Evolutionary conservation across 2,888 invertebrate species (phyloP), one percentile per base, ranked within the genome.

Genomic region (Drosophila setosimentum): DNA sequence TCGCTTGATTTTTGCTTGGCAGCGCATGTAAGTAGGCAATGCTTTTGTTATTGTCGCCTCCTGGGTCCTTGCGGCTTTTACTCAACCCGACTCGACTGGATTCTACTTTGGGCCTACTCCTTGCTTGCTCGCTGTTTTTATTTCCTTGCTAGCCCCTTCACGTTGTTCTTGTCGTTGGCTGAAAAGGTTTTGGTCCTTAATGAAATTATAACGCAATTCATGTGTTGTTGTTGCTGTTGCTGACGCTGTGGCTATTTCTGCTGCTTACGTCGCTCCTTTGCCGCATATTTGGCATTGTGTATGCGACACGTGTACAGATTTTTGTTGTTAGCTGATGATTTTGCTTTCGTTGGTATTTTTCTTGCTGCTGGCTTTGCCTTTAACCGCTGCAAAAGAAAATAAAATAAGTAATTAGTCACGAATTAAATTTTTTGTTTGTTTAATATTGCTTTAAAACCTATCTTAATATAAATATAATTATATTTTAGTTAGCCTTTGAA

Each of bases 131-230:
- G n/a, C 40, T 40, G 29, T n/a, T 13, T 24, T 35, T 40, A 37
- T 50, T 54, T 62, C 24, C 57, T 48, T 60, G 21, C 29, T 18
- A 30, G 50, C 45, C 66, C 65, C 59, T 65, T 73, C 61, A 63
- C 61, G 68, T 59, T 53, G 63, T 69, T 75, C 13, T 21, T 35
- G 58, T 32, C 67, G 70, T 64, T 65, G 68, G 48, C 60, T 62
- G 74, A 71, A 80, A 84, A 85, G 89, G 82, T 85, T 89, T 84
- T 78, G 82, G 78, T 85, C 78, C 88, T 88, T 89, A 90, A 87
- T 88, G 88, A 90, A 89, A 87, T 87, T 89, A 85, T 90, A 83
- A 82, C 80, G 82, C 86, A 88, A 87, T 89, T 83, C 90, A 85
- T 69, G 81, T 76, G 68, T 63, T 72, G 59, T 54, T 68, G 61